Evolutionary conservation across 2,888 invertebrate genomes (phyloP).

Genomic region (Hartigia nigra): DNA sequence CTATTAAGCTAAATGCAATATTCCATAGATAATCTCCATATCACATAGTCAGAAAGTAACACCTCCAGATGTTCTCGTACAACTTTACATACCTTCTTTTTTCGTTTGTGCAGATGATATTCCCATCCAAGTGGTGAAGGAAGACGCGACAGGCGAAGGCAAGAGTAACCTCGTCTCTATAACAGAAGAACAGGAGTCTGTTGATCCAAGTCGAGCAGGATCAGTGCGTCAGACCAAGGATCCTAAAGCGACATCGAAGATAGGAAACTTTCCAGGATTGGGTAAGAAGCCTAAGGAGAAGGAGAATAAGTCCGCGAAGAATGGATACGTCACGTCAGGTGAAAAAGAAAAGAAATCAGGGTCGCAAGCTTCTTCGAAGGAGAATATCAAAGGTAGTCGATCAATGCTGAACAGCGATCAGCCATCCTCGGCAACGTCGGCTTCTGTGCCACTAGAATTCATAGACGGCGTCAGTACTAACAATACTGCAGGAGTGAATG

Average conservation of each 20-base stretch:
- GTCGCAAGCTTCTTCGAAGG: constrained; percentile 43
- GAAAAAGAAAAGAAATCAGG: constrained; percentile 67
- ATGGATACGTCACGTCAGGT: constrained; percentile 43
- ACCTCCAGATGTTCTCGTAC: not conserved
- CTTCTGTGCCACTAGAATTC: not conserved
- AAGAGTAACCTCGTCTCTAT: constrained; percentile 74
- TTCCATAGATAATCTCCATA: not conserved
- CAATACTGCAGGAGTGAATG: constrained; percentile 67
- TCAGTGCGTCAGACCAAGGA: constrained; percentile 69
- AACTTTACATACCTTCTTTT: not conserved
- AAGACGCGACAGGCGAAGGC: constrained; percentile 69
- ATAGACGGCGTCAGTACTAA: constrained; percentile 31
- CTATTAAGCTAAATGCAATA: not conserved
- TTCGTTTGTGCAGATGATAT: constrained; percentile 79
- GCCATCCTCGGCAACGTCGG: not conserved
- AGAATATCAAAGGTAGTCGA: constrained; percentile 50
- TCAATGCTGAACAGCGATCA: constrained; percentile 51
- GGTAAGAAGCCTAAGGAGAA: constrained; percentile 72
- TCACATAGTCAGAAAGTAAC: not conserved
- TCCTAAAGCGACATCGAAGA: constrained; percentile 72
- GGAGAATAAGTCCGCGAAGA: constrained; percentile 56
- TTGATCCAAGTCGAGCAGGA: constrained; percentile 65
- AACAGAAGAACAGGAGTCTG: constrained; percentile 75
- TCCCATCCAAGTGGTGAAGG: constrained; percentile 82
- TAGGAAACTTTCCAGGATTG: constrained; percentile 71